Conservation (phyloP, 1,140 invertebrate genomes). For the Nasonia longicornis region DNA sequence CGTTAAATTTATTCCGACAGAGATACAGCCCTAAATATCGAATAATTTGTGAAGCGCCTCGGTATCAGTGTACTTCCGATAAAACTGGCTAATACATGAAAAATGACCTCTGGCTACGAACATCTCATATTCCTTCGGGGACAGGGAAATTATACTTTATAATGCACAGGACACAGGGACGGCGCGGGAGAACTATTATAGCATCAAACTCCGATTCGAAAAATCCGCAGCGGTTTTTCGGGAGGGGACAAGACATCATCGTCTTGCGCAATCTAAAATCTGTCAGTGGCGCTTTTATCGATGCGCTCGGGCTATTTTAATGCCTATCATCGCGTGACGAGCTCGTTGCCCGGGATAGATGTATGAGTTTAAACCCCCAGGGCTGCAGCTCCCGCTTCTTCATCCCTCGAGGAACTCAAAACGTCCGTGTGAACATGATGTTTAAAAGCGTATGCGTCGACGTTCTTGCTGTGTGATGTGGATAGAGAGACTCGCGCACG, state of each 20-base stretch:
- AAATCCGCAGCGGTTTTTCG: constrained; percentile 43
- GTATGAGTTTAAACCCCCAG: constrained; percentile 60
- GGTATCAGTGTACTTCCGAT: background rate
- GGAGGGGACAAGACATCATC: constrained; percentile 49
- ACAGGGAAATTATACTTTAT: constrained; percentile 39
- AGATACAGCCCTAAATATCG: background rate
- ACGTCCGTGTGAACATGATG: constrained; percentile 61
- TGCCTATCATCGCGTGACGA: constrained; percentile 64
- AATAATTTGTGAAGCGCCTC: constrained; percentile 35
- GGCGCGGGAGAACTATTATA: constrained; percentile 46
- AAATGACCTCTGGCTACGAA: constrained; percentile 28
- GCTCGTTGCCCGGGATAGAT: constrained; percentile 60
- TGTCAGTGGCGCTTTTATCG: constrained; percentile 66
- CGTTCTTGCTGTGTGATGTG: background rate
- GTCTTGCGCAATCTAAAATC: constrained; percentile 67
- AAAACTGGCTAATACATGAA: constrained; percentile 35
- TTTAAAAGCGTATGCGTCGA: constrained; percentile 54
- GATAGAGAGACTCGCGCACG: background rate
- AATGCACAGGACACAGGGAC: background rate
- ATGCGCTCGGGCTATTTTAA: constrained; percentile 66
- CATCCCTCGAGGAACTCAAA: constrained; percentile 67
- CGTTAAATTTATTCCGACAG: background rate
- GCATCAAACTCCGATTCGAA: constrained; percentile 49
- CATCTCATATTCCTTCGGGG: constrained; percentile 11
- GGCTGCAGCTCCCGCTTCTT: constrained; percentile 50